A percentile compares a stretch with the other conserved stretches of the same genome.
phyloP scores from a whole-genome alignment of 2,113 vertebrate species.

The Perognathus longimembris region DNA sequence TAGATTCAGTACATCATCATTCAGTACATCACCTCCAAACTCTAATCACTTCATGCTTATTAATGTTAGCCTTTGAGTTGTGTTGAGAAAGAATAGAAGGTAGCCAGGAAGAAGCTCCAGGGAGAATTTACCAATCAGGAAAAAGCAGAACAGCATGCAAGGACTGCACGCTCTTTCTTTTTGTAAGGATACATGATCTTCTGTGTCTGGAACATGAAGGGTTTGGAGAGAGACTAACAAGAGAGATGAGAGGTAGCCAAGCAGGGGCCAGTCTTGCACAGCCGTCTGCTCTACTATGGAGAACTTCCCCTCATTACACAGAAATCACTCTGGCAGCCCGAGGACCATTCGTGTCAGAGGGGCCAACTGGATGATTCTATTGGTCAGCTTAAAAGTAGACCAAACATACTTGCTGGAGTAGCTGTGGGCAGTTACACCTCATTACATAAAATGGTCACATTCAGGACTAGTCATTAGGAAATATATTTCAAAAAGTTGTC shows the following conservation, averaged over 20 bases:
- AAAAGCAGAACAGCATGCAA: not conserved
- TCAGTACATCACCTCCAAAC: too few species aligned
- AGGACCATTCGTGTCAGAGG: not conserved
- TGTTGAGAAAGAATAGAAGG: not conserved
- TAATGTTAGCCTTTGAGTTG: not conserved
- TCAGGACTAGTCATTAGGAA: not conserved
- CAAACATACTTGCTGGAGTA: not conserved
- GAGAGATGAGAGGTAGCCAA: not conserved
- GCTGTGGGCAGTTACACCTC: not conserved
- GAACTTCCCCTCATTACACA: not conserved
- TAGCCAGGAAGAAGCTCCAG: not conserved
- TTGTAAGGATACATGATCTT: accelerated
- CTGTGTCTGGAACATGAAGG: not conserved
- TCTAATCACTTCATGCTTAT: too few species aligned
- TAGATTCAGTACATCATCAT: too few species aligned
- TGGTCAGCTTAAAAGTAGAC: not conserved
- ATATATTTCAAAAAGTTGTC: not conserved
- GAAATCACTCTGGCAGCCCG: not conserved
- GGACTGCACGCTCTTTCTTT: not conserved
- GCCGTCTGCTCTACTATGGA: not conserved
- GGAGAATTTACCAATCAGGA: not conserved
- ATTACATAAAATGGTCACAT: not conserved
- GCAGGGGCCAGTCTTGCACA: not conserved
- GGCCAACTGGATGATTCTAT: not conserved
- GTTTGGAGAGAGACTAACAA: accelerated